Conservation (phyloP, 2,113 vertebrate species). For the Echinops telfairi region DNA sequence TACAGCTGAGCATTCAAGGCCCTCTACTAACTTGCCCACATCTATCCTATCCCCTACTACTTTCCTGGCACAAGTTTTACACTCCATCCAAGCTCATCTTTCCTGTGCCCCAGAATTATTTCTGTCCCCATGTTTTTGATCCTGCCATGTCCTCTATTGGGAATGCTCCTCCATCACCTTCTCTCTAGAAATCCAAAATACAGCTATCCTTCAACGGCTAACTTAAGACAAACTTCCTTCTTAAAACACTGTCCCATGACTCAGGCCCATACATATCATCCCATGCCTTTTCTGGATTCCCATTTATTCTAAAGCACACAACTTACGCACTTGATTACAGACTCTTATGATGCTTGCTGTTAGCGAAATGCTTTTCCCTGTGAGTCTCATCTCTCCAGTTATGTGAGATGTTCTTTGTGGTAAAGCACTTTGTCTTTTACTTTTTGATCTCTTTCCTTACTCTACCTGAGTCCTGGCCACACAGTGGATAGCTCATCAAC, state of each 20-base stretch:
- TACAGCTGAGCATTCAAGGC: background rate
- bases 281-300: constrained; percentile 7
- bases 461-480: background rate
- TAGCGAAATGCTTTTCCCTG: background rate
- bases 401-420: constrained; percentile 22
- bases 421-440: background rate
- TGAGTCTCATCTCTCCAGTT: constrained; percentile 48
- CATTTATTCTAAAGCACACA: background rate
- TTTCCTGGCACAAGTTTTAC: background rate
- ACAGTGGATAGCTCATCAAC: background rate
- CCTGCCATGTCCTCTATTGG: background rate
- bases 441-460: background rate
- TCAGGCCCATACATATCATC: background rate
- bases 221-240: background rate
- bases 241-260: background rate
- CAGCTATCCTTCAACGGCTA: background rate
- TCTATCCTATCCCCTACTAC: background rate
- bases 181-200: constrained; percentile 29
- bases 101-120: background rate
- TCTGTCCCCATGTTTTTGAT: background rate
- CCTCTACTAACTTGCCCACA: background rate
- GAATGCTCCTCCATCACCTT: background rate
- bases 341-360: background rate
- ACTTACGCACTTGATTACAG: background rate
- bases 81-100: background rate